These are phyloP conservation scores for Cartodere bifasciata DNA, from an alignment of 2,888 invertebrate genomes.

Conservation along the genomic window DNA sequence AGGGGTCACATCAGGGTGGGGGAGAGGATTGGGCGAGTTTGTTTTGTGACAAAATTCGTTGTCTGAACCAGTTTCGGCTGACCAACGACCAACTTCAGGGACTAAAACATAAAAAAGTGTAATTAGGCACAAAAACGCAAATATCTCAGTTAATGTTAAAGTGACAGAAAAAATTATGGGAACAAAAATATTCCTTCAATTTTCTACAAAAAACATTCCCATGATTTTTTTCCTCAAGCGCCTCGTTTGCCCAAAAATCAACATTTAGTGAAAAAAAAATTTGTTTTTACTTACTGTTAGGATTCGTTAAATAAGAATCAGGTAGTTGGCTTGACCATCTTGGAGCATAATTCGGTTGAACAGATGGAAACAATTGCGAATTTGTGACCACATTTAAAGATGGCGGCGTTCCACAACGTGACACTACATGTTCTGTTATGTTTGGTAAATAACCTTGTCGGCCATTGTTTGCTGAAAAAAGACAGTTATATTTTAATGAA, in stretches of 20 bases:
- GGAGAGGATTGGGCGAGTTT: constrained; percentile 55
- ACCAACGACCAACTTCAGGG: constrained; percentile 52
- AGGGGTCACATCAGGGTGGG: constrained; percentile 64
- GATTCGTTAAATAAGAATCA: constrained; percentile 46
- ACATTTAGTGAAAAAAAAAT: no score
- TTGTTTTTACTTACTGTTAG: constrained; percentile 33
- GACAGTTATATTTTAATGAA: no score
- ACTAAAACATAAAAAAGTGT: constrained; percentile 19
- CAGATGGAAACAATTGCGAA: constrained; percentile 55
- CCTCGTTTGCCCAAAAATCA: no score
- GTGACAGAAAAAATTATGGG: no score
- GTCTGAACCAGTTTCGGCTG: constrained; percentile 67
- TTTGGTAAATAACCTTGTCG: constrained; percentile 48
- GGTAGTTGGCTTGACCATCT: constrained; percentile 57
- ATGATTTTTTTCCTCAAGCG: no score
- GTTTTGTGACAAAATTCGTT: constrained; percentile 52
- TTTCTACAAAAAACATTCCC: no score
- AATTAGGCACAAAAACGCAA: neutral
- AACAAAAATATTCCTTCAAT: no score
- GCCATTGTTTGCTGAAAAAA: constrained; percentile 10
- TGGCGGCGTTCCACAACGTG: constrained; percentile 42
- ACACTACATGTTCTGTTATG: constrained; percentile 39
- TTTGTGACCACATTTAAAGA: constrained; percentile 51
- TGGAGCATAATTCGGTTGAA: constrained; percentile 43
- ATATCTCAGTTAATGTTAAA: no score